Conservation (phyloP, 2,797 vertebrate genomes). For the Siniperca scherzeri region DNA sequence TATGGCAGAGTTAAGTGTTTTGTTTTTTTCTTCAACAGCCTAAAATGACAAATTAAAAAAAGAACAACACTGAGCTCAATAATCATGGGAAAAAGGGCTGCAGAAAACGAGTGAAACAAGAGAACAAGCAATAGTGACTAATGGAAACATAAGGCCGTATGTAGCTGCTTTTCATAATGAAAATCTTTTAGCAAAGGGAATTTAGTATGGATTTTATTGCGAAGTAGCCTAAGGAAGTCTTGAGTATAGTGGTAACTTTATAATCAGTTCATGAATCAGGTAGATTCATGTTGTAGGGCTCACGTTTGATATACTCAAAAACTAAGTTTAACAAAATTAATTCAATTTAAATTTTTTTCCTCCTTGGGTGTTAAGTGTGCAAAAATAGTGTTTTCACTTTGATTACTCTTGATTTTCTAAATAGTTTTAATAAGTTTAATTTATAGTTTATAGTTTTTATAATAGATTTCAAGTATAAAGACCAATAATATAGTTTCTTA, state of each 20-base stretch:
- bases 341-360: too few relatives aligned
- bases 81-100: not conserved
- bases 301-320: too few relatives aligned
- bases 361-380: too few relatives aligned
- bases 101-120: not conserved
- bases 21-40: not conserved
- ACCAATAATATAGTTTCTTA: not conserved
- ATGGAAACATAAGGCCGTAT: not conserved
- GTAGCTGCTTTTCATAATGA: not conserved
- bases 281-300: not conserved
- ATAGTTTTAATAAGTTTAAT: too few relatives aligned
- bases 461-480: too few relatives aligned
- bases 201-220: not conserved
- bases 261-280: not conserved
- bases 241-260: not conserved
- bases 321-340: too few relatives aligned
- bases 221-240: not conserved
- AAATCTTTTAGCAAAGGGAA: not conserved
- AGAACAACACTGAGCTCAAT: not conserved
- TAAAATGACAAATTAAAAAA: not conserved
- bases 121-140: not conserved
- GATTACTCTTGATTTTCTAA: too few relatives aligned
- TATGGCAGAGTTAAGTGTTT: not conserved
- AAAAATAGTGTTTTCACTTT: too few relatives aligned
- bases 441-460: too few relatives aligned